Percentiles rank a stretch among this genome's conserved stretches.
phyloP scores from a whole-genome alignment of 2,113 vertebrate genomes.

The Bubo scandiacus region DNA sequence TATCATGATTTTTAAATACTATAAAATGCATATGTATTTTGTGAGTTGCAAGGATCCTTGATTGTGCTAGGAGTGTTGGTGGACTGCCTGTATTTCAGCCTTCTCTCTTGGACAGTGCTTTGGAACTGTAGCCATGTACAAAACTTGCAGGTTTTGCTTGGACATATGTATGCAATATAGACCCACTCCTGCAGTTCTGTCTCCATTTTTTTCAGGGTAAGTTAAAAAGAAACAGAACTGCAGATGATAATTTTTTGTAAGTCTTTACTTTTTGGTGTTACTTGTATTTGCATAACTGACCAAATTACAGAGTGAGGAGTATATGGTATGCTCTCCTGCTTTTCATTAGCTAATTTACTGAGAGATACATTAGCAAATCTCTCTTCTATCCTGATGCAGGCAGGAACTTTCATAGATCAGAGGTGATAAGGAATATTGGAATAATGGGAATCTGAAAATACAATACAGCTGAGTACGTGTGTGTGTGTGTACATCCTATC shows the following conservation, averaged over 20 bases:
- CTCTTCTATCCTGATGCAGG: background rate
- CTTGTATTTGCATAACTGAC: background rate
- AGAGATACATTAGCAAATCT: background rate
- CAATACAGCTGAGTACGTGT: background rate
- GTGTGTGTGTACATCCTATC: background rate
- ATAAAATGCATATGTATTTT: background rate
- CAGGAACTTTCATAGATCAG: background rate
- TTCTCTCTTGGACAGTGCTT: background rate
- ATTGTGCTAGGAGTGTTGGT: background rate
- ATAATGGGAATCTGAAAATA: constrained; percentile 4
- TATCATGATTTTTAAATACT: background rate
- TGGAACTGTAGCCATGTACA: background rate
- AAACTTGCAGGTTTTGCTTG: background rate
- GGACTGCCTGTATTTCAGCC: background rate
- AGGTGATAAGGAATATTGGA: background rate
- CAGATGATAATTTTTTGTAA: background rate
- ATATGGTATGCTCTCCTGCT: background rate
- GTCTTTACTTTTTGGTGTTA: background rate
- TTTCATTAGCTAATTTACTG: background rate
- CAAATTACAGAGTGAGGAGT: background rate
- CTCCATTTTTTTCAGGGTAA: background rate
- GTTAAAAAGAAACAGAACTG: background rate
- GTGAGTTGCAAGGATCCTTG: background rate
- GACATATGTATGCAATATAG: background rate
- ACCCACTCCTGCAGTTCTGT: background rate